Conservation (phyloP, 2,888 invertebrate species). For the Lordiphosa fenestrarum region DNA sequence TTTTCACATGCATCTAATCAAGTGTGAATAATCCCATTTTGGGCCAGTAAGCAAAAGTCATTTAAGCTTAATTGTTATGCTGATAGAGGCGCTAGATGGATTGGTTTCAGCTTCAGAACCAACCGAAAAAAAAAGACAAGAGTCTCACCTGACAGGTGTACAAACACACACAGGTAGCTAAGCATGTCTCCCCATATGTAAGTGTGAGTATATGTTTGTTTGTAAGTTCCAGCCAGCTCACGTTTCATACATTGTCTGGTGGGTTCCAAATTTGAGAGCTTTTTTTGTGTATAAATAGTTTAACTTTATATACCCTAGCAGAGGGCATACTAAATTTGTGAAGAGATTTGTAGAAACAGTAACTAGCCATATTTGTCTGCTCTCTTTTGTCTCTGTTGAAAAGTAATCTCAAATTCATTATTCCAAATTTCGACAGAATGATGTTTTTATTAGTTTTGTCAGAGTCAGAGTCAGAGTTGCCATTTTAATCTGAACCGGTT, state of each 20-base stretch:
- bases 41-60: constrained; percentile 50
- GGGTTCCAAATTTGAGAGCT: constrained; percentile 41
- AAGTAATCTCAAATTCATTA: no score
- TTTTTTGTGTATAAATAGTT: constrained; percentile 11
- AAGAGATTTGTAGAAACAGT: no score
- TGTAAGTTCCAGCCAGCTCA: constrained; percentile 54
- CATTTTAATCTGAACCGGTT: no score
- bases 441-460: no score
- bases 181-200: background rate
- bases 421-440: no score
- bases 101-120: constrained; percentile 56
- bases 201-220: constrained; percentile 12
- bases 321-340: no score
- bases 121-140: constrained; percentile 7
- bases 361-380: no score
- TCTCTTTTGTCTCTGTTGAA: no score
- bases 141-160: constrained; percentile 72
- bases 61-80: constrained; percentile 74
- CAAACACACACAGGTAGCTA: constrained; percentile 33
- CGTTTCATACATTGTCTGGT: constrained; percentile 59
- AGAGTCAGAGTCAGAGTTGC: no score
- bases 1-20: constrained; percentile 68
- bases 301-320: background rate
- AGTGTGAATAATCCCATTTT: constrained; percentile 73
- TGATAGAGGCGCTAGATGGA: constrained; percentile 75